phyloP scores from a whole-genome alignment of 2,797 vertebrate species.

The Pteropus rufus region DNA sequence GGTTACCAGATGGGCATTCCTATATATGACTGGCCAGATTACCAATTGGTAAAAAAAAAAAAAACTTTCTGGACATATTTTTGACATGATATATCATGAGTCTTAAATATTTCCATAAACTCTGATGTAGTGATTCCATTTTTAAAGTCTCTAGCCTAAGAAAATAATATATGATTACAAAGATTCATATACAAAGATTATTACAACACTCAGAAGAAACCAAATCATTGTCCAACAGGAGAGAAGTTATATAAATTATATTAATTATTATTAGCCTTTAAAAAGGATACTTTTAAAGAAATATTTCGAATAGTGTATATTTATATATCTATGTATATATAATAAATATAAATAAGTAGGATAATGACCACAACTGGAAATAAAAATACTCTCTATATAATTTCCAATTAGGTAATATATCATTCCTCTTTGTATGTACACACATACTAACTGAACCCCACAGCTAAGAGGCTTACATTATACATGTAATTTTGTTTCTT shows the following conservation, averaged over 20 bases:
- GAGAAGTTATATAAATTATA: neutral
- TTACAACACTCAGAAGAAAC: neutral
- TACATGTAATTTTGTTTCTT: neutral
- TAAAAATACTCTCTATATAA: neutral
- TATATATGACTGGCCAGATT: neutral
- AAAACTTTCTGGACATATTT: neutral
- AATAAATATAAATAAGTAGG: neutral
- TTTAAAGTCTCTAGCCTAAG: neutral
- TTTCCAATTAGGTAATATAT: neutral
- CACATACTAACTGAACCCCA: no score
- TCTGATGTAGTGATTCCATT: neutral
- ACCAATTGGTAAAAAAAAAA: neutral
- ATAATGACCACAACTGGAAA: neutral
- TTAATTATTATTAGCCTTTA: slow-evolving; percentile 34
- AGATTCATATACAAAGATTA: neutral
- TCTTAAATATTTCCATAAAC: neutral
- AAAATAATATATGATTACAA: neutral
- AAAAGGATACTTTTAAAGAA: slow-evolving; percentile 13
- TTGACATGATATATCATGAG: neutral
- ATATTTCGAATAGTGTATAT: neutral
- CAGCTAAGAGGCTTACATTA: neutral
- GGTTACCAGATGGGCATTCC: neutral
- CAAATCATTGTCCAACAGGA: neutral
- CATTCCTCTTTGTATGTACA: neutral
- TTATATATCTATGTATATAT: neutral